Evolutionary conservation across 2,797 vertebrate genomes (phyloP).

Genomic region (Pseudomugil gertrudae): DNA sequence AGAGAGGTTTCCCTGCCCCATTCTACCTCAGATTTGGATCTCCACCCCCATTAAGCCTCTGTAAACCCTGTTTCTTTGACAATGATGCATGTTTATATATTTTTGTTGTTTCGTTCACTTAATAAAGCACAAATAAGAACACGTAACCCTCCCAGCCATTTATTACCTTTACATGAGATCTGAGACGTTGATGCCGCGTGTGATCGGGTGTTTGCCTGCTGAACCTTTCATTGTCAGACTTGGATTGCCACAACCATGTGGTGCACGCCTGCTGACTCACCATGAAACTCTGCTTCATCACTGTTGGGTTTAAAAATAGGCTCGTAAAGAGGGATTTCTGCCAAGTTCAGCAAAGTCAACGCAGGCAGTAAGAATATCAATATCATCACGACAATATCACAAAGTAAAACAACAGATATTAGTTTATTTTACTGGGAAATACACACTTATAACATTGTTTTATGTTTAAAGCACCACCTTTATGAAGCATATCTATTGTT

Average conservation of each 20-base stretch:
- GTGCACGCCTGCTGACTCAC: constrained; percentile 49
- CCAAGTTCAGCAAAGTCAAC: constrained; percentile 36
- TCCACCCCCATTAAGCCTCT: constrained; percentile 67
- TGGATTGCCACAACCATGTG: constrained; percentile 27
- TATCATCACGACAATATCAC: constrained; percentile 12
- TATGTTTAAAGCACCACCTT: background rate
- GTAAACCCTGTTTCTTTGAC: constrained; percentile 74
- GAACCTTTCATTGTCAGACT: constrained; percentile 24
- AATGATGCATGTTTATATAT: constrained; percentile 82
- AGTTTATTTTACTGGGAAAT: background rate
- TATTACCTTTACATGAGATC: constrained; percentile 11
- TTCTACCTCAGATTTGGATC: constrained; percentile 83
- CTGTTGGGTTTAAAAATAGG: constrained; percentile 52
- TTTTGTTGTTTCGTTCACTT: constrained; percentile 81
- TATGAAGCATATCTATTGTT: background rate
- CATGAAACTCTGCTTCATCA: constrained; percentile 21
- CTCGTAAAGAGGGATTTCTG: constrained; percentile 32
- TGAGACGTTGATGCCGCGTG: background rate
- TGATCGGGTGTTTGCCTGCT: constrained; percentile 8
- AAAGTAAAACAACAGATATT: background rate
- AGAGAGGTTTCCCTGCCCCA: constrained; percentile 65
- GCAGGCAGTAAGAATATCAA: constrained; percentile 25
- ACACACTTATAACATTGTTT: background rate
- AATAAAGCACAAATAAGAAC: constrained; percentile 84
- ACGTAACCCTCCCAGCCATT: constrained; percentile 17